Evolutionary conservation across 2,888 invertebrate species (phyloP).

Genomic region (Cheilosia urbana): DNA sequence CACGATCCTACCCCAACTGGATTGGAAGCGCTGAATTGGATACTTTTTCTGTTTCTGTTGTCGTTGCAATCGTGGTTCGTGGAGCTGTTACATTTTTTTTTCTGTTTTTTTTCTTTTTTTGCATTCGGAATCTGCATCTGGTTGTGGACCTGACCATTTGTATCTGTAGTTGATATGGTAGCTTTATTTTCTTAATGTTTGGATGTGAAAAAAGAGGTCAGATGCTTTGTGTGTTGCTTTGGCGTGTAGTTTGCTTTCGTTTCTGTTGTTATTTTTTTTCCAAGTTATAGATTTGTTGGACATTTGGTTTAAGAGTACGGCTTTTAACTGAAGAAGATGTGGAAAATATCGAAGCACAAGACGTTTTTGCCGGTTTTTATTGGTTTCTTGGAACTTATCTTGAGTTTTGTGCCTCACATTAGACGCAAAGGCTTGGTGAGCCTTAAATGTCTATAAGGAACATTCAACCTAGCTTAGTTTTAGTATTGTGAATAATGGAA

Average conservation of each 20-base stretch:
- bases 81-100: conserved; percentile 7
- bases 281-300: neutral
- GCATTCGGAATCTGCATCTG: conserved; percentile 55
- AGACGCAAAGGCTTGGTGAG: no score
- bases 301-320: neutral
- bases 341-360: no score
- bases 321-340: no score
- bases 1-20: conserved; percentile 62
- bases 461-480: no score
- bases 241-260: conserved; percentile 14
- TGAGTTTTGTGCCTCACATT: no score
- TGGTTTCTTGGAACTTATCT: no score
- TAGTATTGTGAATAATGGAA: no score
- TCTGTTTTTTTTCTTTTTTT: conserved; percentile 4
- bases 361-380: no score
- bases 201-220: conserved; percentile 64
- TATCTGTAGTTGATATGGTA: conserved; percentile 5
- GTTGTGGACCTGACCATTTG: conserved; percentile 35
- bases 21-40: conserved; percentile 31
- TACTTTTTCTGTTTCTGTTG: conserved; percentile 9
- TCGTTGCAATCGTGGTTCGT: conserved; percentile 46
- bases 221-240: conserved; percentile 33
- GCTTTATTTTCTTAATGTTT: conserved; percentile 12
- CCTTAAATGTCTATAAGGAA: no score
- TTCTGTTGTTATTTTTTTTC: conserved; percentile 7